A percentile compares a stretch with the other conserved stretches of the same genome.
Evolutionary conservation across 2,797 vertebrate genomes (phyloP).

Genomic region (Odontamblyopus lacepedii): DNA sequence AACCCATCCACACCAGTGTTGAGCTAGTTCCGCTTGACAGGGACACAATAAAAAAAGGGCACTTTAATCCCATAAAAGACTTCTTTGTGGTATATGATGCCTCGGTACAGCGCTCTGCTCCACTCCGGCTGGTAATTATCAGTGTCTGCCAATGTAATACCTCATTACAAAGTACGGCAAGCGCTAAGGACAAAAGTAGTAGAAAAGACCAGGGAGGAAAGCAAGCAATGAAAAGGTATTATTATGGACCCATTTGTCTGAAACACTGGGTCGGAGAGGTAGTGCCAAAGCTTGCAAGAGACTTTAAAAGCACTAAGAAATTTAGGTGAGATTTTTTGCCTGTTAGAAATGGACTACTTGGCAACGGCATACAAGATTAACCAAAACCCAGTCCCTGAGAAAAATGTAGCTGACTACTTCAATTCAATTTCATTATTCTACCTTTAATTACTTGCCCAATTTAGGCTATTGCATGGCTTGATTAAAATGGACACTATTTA

Average conservation of each 20-base stretch:
- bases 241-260: conserved; percentile 48
- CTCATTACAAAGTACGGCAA: conserved; percentile 65
- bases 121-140: conserved; percentile 73
- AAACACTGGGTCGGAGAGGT: conserved; percentile 25
- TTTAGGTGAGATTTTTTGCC: conserved; percentile 13
- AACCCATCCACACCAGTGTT: conserved; percentile 30
- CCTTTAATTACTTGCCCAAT: conserved; percentile 78
- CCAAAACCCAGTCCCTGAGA: conserved; percentile 35
- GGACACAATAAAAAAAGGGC: conserved; percentile 50
- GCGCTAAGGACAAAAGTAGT: conserved; percentile 33
- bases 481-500: conserved; percentile 80
- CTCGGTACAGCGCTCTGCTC: conserved; percentile 57
- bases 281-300: conserved; percentile 28
- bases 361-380: conserved; percentile 30
- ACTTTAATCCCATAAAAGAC: conserved; percentile 75
- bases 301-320: conserved; percentile 13
- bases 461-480: conserved; percentile 66
- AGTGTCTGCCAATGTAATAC: conserved; percentile 64
- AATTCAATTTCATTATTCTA: conserved; percentile 72
- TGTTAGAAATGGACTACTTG: conserved; percentile 36
- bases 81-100: conserved; percentile 73
- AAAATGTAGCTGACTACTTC: conserved; percentile 39
- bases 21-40: conserved; percentile 36
- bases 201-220: conserved; percentile 38
- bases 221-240: conserved; percentile 40